Evolutionary conservation across 2,888 invertebrate genomes (phyloP), one percentile per base, ranked within the genome.

Genomic region (Cerastoderma edule): DNA sequence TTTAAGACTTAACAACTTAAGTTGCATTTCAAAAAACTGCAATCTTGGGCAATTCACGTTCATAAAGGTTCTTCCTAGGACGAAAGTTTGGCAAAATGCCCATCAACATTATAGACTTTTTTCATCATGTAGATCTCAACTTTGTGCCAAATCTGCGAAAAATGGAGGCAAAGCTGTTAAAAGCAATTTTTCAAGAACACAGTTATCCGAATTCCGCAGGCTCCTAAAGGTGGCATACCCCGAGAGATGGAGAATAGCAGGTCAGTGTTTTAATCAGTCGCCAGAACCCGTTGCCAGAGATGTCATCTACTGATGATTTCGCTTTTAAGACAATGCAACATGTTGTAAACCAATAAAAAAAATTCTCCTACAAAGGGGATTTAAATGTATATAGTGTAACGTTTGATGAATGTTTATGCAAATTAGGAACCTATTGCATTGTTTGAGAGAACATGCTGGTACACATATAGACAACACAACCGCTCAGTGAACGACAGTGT

Each of bases 241-340:
- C 65, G 89, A 89, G 68, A 84, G 80, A 80, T 87, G 86, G 86
- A 89, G 85, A 68, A 67, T 89, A 67, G 79, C 84, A 83, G 89
- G 89, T 87, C 77, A 35, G 57, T 4, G n/a, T n/a, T n/a, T n/a
- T n/a, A n/a, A n/a, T n/a, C n/a, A n/a, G n/a, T n/a, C n/a, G n/a
- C n/a, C n/a, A n/a, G n/a, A n/a, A n/a, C n/a, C n/a, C n/a, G n/a
- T n/a, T n/a, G n/a, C n/a, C n/a, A n/a, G n/a, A n/a, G n/a, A n/a
- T n/a, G n/a, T n/a, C n/a, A n/a, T n/a, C n/a, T n/a, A n/a, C n/a
- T n/a, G n/a, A n/a, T n/a, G n/a, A n/a, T n/a, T n/a, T n/a, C n/a
- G n/a, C n/a, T n/a, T n/a, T n/a, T n/a, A n/a, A n/a, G n/a, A n/a
- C n/a, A n/a, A n/a, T n/a, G n/a, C n/a, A n/a, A n/a, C n/a, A n/a